Conservation (phyloP, 2,113 vertebrate species). For the Paralichthys olivaceus region DNA sequence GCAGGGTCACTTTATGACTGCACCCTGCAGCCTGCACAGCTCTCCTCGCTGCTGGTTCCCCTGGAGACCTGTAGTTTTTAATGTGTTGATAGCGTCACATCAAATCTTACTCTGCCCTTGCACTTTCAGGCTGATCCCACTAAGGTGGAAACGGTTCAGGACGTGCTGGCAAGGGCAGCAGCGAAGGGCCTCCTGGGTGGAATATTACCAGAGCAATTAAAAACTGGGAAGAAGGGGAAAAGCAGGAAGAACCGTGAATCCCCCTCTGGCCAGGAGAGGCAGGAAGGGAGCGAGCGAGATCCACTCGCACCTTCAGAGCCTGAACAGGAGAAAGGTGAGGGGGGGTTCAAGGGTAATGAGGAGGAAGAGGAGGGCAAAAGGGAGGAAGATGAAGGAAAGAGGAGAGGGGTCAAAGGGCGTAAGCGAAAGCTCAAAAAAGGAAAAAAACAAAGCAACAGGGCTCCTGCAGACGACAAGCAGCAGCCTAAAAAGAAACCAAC, state of each 20-base stretch:
- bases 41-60: slow-evolving; percentile 23
- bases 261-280: slow-evolving; percentile 25
- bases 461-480: not conserved
- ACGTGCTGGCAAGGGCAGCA: slow-evolving; percentile 74
- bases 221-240: slow-evolving; percentile 58
- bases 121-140: slow-evolving; percentile 69
- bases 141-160: slow-evolving; percentile 74
- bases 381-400: not conserved
- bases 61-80: slow-evolving; percentile 40
- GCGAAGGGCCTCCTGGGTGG: slow-evolving; percentile 81
- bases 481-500: slow-evolving; percentile 43
- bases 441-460: slow-evolving; percentile 31
- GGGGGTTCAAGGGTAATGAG: not conserved
- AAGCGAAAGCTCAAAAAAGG: slow-evolving; percentile 45
- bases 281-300: slow-evolving; percentile 7
- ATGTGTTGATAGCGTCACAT: slow-evolving; percentile 36
- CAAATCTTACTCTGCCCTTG: slow-evolving; percentile 31
- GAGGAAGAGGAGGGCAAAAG: slow-evolving; percentile 15
- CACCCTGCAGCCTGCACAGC: slow-evolving; percentile 5
- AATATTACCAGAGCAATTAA: slow-evolving; percentile 70
- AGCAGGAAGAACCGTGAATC: slow-evolving; percentile 43
- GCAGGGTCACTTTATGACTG: slow-evolving; percentile 21
- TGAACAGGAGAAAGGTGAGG: slow-evolving; percentile 32
- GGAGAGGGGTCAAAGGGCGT: slow-evolving; percentile 37
- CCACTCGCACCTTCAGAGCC: not conserved